These are phyloP conservation scores for Simalia tracyae DNA, from an alignment of 2,797 vertebrate species.

Conservation along the genomic window DNA sequence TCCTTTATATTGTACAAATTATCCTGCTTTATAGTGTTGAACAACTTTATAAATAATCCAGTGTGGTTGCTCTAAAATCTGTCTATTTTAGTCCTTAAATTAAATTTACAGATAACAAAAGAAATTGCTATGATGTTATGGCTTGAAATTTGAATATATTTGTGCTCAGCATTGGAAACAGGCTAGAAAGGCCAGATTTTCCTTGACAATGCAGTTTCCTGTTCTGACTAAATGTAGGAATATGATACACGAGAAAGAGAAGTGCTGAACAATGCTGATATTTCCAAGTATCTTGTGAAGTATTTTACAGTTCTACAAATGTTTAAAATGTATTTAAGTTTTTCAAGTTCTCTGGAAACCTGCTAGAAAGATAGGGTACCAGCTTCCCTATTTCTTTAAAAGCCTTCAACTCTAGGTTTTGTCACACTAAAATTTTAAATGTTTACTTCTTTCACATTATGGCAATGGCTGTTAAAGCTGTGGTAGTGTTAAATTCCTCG, in stretches of 20 bases:
- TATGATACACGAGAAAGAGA: not conserved
- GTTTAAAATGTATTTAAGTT: not conserved
- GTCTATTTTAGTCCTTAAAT: not conserved
- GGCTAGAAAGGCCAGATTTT: not conserved
- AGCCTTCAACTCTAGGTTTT: not conserved
- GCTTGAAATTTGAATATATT: not conserved
- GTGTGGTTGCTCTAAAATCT: not conserved
- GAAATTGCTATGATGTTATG: not conserved
- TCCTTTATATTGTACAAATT: not conserved
- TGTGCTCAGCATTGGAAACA: not conserved
- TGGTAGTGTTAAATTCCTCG: not conserved
- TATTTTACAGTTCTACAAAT: not conserved
- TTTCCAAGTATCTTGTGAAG: not conserved
- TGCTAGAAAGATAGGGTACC: not conserved
- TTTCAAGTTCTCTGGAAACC: not conserved
- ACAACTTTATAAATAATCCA: not conserved
- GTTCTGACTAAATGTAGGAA: not conserved
- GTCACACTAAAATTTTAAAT: not conserved
- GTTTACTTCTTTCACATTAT: constrained; percentile 10
- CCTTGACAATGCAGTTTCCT: not conserved
- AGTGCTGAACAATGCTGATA: not conserved
- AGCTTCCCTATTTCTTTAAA: not conserved
- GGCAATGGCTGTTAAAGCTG: not conserved
- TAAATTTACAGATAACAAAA: not conserved
- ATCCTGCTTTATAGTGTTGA: not conserved